Evolutionary conservation across 2,113 vertebrate genomes (phyloP), one percentile per base, ranked within the genome.

Genomic region (Pachycephala philippinensis): DNA sequence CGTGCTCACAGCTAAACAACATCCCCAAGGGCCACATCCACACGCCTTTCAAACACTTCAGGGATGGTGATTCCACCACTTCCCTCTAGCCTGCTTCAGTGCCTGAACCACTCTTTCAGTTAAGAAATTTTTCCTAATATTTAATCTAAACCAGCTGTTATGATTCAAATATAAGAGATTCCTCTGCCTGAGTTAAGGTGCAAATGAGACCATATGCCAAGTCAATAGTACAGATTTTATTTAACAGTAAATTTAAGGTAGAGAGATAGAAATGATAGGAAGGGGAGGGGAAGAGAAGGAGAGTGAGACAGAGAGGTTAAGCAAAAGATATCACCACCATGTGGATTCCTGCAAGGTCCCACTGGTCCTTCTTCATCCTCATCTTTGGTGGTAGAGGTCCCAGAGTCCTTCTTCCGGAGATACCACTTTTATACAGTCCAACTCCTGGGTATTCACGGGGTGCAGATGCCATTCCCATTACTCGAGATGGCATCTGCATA

Each of bases 271-370:
- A 61, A 45, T 31, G 77, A 37, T 10, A 27, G 26, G 27, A 60
- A 69, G 6, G 5, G 14, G 22, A 44, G 3, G 23, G 12, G 6
- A 31, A 50, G 27, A 59, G 37, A 50, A 40, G 33, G 11, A 23
- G 17, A 59, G 6, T 31, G 52, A 52, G 15, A 44, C 14, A 44
- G 33, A 52, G 33, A 60, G 6, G 13, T 27, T 50, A 60, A 37
- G 21, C 33, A 69, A 69, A 60, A 60, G 33, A 9, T 45, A 28
- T 13, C 33, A 78, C 3, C 8, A 53, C 47, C 54, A n/a, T 28
- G 10, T 45, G 47, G 28, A 45, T 28, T 61, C 28, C 33, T 20
- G 7, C 19, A 20, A 31, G 0, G 0, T 69, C 19, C 54, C n/a
- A 37, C 11, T 53, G 19, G 12, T 53, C 39, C 33, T 44, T 68